Evolutionary conservation across 2,888 invertebrate genomes (phyloP).

Genomic region (Sinelater perroti): DNA sequence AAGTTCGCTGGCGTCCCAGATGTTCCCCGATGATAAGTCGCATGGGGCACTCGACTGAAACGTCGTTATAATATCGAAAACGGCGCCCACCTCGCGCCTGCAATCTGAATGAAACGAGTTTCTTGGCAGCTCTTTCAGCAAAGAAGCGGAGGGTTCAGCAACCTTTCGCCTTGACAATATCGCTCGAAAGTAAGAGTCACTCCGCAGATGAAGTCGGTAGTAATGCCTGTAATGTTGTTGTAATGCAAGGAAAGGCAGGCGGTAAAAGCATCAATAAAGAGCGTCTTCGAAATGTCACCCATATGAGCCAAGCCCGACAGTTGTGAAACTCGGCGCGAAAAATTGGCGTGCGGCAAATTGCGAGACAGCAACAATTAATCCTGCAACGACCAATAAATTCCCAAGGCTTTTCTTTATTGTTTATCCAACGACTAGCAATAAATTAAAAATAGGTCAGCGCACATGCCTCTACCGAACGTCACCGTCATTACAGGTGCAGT

Average conservation of each 20-base stretch:
- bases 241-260: neutral
- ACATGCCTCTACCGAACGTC: neutral
- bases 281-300: neutral
- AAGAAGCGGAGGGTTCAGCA: constrained; percentile 35
- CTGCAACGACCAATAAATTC: too few species aligned
- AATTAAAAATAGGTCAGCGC: constrained; percentile 1
- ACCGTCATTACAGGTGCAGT: neutral
- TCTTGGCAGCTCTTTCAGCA: constrained; percentile 1
- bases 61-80: neutral
- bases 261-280: neutral
- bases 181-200: constrained; percentile 41
- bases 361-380: too few species aligned
- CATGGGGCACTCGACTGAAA: too few species aligned
- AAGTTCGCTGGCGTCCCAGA: too few species aligned
- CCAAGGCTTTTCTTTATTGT: too few species aligned
- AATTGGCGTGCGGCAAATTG: too few species aligned
- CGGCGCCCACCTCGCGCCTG: constrained; percentile 1
- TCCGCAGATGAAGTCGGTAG: constrained; percentile 17
- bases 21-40: too few species aligned
- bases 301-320: too few species aligned
- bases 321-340: too few species aligned
- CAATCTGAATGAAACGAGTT: constrained; percentile 7
- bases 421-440: too few species aligned
- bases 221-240: constrained; percentile 20
- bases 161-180: constrained; percentile 47